Base-by-base conservation (phyloP, 1,140 invertebrate genomes). In the Caenorhabditis remanei region DNA sequence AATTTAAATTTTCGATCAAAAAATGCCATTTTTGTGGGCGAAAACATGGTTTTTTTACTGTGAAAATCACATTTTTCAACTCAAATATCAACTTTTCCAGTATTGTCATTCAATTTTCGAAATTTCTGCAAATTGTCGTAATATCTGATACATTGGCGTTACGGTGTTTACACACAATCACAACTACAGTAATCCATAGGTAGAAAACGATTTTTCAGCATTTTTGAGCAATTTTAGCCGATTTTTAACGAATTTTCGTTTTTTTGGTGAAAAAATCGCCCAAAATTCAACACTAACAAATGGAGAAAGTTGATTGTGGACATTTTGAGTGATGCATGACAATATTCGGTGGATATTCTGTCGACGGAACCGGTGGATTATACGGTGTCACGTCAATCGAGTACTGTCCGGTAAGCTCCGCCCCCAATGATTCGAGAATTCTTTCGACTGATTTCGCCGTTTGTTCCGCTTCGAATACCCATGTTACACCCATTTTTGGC, bases 381-480 rank as follows among this genome's bases (percentile, higher is more conserved):
- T 50, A 79, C 6, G 71, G 43, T 13, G n/a, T 79, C n/a, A 79
- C 46, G 71, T 79, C 71, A n/a, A 79, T 46, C 4, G 11, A 9
- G n/a, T 21, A 79, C 9, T 13, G 13, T 50, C 71, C 71, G 8
- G 4, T 14, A 53, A 79, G 43, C n/a, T 79, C 71, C 7, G 19
- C 71, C 8, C 71, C 71, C 6, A 79, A 11, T 24, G 46, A 21
- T 50, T 79, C 71, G 8, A 79, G n/a, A 4, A 79, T 41, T 24
- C 71, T 19, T 79, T 79, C 71, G 32, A 79, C 46, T n/a, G 71
- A 79, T 79, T 79, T 79, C 41, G 71, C 71, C 5, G 71, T 79
- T 50, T 79, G 71, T 79, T 79, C 71, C 14, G 71, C 71, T 24
- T 79, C 71, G 71, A 79, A 79, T 19, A 79, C 71, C 71, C 71